Evolutionary conservation across 2,888 invertebrate species (phyloP).

Genomic region (Temnothorax rugatulus): DNA sequence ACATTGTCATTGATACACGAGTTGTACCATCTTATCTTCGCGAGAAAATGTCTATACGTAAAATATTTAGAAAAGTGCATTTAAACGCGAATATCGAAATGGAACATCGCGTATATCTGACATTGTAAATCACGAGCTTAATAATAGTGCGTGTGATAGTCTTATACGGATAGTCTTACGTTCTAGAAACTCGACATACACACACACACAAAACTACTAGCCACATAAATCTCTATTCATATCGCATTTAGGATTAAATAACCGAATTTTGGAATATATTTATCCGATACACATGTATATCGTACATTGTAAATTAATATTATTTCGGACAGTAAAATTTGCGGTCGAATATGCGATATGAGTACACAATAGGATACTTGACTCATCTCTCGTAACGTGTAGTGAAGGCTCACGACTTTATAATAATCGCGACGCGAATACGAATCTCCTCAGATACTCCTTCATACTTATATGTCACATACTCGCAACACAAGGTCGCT

Average conservation of each 20-base stretch:
- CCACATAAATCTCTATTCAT: constrained; percentile 7
- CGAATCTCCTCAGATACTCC: constrained; percentile 19
- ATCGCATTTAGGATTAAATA: constrained; percentile 32
- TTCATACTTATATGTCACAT: constrained; percentile 55
- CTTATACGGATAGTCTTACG: constrained; percentile 4
- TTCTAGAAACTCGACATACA: neutral
- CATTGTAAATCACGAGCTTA: neutral
- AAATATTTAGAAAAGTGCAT: neutral
- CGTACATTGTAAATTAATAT: neutral
- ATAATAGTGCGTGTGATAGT: constrained; percentile 25
- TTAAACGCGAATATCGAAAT: neutral
- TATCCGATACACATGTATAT: neutral
- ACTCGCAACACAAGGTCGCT: constrained; percentile 83
- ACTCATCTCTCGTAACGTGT: constrained; percentile 3
- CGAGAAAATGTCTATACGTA: neutral
- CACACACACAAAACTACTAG: too few relatives aligned
- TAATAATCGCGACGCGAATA: constrained; percentile 16
- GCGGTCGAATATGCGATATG: constrained; percentile 25
- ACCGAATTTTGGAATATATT: neutral
- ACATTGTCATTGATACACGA: constrained; percentile 33
- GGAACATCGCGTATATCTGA: constrained; percentile 25
- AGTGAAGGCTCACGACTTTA: constrained; percentile 9
- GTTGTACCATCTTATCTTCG: neutral
- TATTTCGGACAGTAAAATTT: neutral
- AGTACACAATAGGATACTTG: neutral